phyloP scores from a whole-genome alignment of 1,140 invertebrate genomes.

The Penaeus vannamei region DNA sequence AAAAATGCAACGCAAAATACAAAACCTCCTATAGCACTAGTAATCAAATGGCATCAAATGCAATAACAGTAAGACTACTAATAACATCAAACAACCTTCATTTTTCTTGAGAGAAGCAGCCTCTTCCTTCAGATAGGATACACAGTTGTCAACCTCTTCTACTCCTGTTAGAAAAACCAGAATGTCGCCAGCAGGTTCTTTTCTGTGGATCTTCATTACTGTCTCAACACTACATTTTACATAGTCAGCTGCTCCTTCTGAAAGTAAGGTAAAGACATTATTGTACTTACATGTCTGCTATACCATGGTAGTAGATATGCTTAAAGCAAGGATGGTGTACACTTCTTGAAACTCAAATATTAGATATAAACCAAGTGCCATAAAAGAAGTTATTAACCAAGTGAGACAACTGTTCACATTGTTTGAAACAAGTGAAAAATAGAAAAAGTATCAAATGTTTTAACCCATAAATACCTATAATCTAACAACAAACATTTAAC shows the following conservation, averaged over 20 bases:
- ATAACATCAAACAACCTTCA: slow-evolving; percentile 70
- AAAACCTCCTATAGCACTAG: not conserved
- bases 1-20: not conserved
- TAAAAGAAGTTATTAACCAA: too few relatives aligned
- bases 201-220: slow-evolving; percentile 89
- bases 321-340: too few relatives aligned
- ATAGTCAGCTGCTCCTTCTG: slow-evolving; percentile 91
- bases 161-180: slow-evolving; percentile 95
- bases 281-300: too few relatives aligned
- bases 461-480: too few relatives aligned
- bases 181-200: slow-evolving; percentile 88
- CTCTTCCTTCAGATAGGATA: slow-evolving; percentile 80
- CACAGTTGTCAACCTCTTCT: slow-evolving; percentile 89
- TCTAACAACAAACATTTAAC: too few relatives aligned
- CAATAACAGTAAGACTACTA: not conserved
- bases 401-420: too few relatives aligned
- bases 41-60: not conserved
- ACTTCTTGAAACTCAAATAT: too few relatives aligned
- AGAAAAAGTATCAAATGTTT: too few relatives aligned
- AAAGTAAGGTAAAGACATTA: slow-evolving; percentile 73
- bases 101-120: slow-evolving; percentile 29
- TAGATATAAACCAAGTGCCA: too few relatives aligned
- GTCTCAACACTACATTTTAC: slow-evolving; percentile 89
- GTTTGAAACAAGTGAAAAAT: too few relatives aligned
- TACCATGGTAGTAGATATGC: too few relatives aligned